These are phyloP conservation scores for Volucella zonaria DNA, from an alignment of 2,888 invertebrate genomes.

Conservation along the genomic window DNA sequence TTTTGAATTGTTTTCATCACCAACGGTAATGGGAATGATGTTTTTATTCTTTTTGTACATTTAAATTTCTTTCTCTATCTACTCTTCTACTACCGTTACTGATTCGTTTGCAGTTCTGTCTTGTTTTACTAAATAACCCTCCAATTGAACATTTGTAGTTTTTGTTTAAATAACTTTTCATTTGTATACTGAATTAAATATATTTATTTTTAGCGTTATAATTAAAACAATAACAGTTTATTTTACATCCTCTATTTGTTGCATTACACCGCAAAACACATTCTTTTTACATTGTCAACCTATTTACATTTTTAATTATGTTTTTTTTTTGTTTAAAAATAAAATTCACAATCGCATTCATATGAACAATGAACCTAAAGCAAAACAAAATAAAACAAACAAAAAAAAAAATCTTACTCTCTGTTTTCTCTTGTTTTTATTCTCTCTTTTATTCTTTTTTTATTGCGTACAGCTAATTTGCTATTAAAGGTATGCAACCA, in stretches of 20 bases:
- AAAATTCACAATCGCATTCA: conserved; percentile 33
- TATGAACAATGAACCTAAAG: neutral
- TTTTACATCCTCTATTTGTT: conserved; percentile 58
- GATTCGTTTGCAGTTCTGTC: too few relatives aligned
- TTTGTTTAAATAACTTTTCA: neutral
- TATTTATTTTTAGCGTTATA: too few relatives aligned
- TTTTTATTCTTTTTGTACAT: too few relatives aligned
- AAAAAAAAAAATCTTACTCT: conserved; percentile 58
- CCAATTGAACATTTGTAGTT: neutral
- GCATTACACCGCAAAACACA: conserved; percentile 40
- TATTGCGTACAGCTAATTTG: conserved; percentile 78
- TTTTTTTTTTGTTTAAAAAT: conserved; percentile 22
- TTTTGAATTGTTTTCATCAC: too few relatives aligned
- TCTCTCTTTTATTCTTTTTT: conserved; percentile 46
- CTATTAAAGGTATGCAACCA: conserved; percentile 82
- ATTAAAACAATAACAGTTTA: neutral
- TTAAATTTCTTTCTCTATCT: too few relatives aligned
- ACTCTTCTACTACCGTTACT: too few relatives aligned
- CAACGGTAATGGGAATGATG: too few relatives aligned
- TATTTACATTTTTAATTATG: neutral
- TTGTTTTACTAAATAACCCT: too few relatives aligned
- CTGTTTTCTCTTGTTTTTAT: conserved; percentile 66
- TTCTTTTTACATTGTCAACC: too few relatives aligned
- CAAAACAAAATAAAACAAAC: conserved; percentile 24
- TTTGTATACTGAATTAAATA: too few relatives aligned